Evolutionary conservation across 2,888 invertebrate genomes (phyloP), one percentile per base, ranked within the genome.

Genomic region (Drosophila lacicola): DNA sequence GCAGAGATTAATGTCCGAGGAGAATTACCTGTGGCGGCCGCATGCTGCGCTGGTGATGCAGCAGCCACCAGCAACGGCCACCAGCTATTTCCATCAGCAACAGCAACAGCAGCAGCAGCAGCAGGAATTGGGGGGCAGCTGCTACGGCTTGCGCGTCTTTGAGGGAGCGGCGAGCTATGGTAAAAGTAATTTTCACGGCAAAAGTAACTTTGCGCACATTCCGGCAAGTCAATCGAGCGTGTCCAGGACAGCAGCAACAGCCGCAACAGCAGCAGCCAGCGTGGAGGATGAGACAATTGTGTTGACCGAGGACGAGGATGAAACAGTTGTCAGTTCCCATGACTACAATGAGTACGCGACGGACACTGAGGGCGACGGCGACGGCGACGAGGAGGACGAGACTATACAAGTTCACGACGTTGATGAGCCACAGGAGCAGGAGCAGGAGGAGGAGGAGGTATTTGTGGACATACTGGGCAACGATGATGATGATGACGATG

Each of bases 251-350:
- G 47, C 69, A 44, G 33, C 75, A 29, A 29, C 29, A 29, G 29
- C 58, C 70, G 51, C 39, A 65, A 74, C 67, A 75, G 75, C 70
- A 80, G 82, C 58, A 84, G 71, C 55, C 88, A 81, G 29, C 29
- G 8, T 0, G 75, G 92, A 91, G 60, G 91, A 91, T 70, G 92
- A 91, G 81, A 91, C 91, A 78, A 92, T 92, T 80, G 89, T 92
- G 75, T 78, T 92, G 86, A 92, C 92, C 82, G 92, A 92, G 80
- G 91, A 92, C 80, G 91, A 90, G 63, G 90, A 90, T 36, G 90
- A 90, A 66, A 89, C 86, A 82, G 83, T 91, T 90, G 88, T 88
- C 65, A 91, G 90, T 83, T 91, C 90, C 71, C 91, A 91, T 81
- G 90, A 90, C 71, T 91, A 92, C 81, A 90, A 89, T 51, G 91